Base-by-base conservation (phyloP, 2,797 vertebrate genomes). In the Enteromius radiatus region DNA sequence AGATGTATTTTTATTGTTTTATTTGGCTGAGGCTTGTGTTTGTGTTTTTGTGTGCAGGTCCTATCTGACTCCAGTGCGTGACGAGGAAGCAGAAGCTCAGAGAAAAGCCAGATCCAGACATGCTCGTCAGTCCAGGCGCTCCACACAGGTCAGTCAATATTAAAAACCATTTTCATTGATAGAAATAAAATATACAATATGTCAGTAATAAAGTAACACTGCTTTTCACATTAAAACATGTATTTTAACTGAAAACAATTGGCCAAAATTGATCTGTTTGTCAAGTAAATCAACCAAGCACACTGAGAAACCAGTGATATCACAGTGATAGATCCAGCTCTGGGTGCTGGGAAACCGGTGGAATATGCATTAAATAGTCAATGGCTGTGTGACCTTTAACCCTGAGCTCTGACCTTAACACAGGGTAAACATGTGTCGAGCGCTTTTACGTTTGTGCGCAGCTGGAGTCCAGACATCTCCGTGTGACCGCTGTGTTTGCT, bases 71-170 rank as follows among this genome's bases (percentile, higher is more conserved):
- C 96, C 95, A 1, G 96, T 96, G 78, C 92, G 96, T 52, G 96
- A 96, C 49, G 95, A 96, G 85, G 96, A 96, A 86, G 94, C 96
- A 0, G 96, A 96, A 89, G 95, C 96, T 0, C 96, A 96, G 88
- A 94, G 96, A 68, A 96, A 96, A 88, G 96, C 96, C 73, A 93
- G 95, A 64, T 96, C 96, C 84, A 89, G 95, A 80, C 95, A 96
- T 0, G 95, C 95, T 0, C 92, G 96, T 12, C 96, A 96, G 86
- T 96, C 95, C 86, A 94, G 96, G 45, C 93, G 96, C 49, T 96
- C 96, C 81, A 96, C 96, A 87, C 96, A 96, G 94, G 96, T 96
- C 85, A 52, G n/a, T 17, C 14, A 70, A n/a, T 23, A 6, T 3
- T 43, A 41, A 12, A 41, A 14, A 21, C 14, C 2, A n/a, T 21